phyloP scores from a whole-genome alignment of 2,888 invertebrate genomes.

The Ganaspis brasiliensis region DNA sequence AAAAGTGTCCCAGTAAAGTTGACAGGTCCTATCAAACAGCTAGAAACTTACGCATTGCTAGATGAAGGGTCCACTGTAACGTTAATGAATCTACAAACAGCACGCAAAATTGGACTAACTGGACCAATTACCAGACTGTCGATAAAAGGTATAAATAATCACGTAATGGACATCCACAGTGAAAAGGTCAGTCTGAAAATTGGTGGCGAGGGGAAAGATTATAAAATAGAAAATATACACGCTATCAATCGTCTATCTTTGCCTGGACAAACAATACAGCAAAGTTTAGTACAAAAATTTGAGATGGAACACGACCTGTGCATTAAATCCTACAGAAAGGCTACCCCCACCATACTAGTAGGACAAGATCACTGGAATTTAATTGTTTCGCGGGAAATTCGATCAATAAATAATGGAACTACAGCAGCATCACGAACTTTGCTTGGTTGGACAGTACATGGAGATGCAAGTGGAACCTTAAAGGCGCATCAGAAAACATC shows the following conservation, averaged over 20 bases:
- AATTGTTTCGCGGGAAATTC: neutral
- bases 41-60: neutral
- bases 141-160: neutral
- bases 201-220: neutral
- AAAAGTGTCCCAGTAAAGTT: neutral
- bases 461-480: neutral
- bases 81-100: neutral
- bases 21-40: neutral
- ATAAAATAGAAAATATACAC: neutral
- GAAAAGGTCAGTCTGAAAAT: neutral
- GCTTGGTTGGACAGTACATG: neutral
- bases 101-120: neutral
- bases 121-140: neutral
- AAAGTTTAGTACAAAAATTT: neutral
- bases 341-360: neutral
- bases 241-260: neutral
- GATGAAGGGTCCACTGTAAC: conserved; percentile 1
- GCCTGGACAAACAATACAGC: neutral
- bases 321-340: neutral
- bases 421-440: neutral
- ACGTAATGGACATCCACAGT: neutral
- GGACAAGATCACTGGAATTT: neutral
- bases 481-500: neutral
- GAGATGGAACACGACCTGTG: neutral
- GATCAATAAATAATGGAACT: neutral